A percentile compares a stretch with the other conserved stretches of the same genome.
Conservation (phyloP, 2,113 vertebrate species). For the Nymphicus hollandicus region DNA sequence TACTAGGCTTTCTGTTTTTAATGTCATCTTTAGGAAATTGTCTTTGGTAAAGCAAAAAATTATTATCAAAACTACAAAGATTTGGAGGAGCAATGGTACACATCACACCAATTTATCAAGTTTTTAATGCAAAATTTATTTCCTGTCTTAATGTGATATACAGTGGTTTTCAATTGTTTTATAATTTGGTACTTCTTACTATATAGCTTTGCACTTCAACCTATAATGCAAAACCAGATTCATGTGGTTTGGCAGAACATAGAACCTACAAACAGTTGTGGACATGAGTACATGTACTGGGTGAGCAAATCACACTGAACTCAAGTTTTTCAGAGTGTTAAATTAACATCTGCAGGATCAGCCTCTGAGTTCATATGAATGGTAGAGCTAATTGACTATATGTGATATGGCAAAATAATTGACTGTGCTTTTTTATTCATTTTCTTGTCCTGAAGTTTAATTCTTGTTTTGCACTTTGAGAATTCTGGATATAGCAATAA, state of each 20-base stretch:
- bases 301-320: background rate
- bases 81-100: background rate
- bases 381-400: background rate
- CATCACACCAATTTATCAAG: background rate
- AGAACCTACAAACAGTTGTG: background rate
- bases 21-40: constrained; percentile 25
- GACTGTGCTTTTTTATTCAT: background rate
- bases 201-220: background rate
- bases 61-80: background rate
- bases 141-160: background rate
- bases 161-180: background rate
- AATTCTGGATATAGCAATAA: background rate
- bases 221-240: background rate
- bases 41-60: constrained; percentile 46
- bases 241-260: rapidly evolving
- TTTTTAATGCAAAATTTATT: background rate
- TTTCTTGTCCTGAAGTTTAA: background rate
- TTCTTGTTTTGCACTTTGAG: background rate
- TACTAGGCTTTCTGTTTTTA: constrained; percentile 54
- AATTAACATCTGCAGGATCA: background rate
- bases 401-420: background rate
- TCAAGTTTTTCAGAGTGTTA: constrained; percentile 15
- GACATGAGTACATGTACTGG: background rate
- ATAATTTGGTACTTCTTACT: background rate
- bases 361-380: background rate